Conservation (phyloP, 1,140 invertebrate species). For the Bombus impatiens region DNA sequence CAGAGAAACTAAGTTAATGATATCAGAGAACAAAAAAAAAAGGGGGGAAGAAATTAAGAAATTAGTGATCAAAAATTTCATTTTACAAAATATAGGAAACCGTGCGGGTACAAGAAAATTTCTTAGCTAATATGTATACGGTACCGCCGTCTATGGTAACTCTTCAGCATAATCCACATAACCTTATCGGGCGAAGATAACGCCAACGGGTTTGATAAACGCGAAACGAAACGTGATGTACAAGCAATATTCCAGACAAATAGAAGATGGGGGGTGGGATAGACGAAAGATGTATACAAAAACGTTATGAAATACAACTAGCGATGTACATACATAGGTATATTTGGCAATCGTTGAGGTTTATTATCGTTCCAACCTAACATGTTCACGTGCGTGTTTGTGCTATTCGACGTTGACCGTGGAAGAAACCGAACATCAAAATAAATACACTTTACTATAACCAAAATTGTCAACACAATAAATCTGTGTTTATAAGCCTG, state of each 20-base stretch:
- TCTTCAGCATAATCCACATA: neutral
- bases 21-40: no score
- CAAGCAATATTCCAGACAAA: neutral
- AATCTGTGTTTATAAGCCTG: neutral
- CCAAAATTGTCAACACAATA: neutral
- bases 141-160: neutral
- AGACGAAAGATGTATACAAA: neutral
- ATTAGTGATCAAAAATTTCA: neutral
- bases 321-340: slow-evolving; percentile 16
- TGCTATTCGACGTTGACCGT: slow-evolving; percentile 18
- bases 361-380: slow-evolving; percentile 44
- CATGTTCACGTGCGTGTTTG: slow-evolving; percentile 18
- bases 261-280: neutral
- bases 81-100: neutral
- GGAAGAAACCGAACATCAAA: neutral
- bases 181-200: slow-evolving; percentile 28
- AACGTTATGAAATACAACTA: slow-evolving; percentile 53
- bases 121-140: neutral
- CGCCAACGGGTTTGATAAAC: neutral
- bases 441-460: slow-evolving; percentile 23
- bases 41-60: no score
- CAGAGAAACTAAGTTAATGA: no score
- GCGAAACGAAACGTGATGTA: neutral
- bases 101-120: neutral
- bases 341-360: slow-evolving; percentile 61